Evolutionary conservation across 2,888 invertebrate species (phyloP).

Genomic region (Pollenia griseotomentosa): DNA sequence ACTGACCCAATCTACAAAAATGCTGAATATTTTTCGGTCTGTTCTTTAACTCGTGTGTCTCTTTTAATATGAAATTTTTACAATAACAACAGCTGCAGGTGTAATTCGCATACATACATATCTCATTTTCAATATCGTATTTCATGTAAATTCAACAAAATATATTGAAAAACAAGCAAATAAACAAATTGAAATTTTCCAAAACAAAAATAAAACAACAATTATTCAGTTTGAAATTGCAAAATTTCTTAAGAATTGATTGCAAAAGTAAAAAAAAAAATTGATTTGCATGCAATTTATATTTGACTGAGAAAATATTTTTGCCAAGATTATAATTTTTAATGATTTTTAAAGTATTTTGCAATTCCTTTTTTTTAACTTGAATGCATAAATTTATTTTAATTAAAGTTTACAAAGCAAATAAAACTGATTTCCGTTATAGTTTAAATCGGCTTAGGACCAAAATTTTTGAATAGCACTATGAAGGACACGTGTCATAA

Average conservation of each 20-base stretch:
- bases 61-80: conserved; percentile 8
- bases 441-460: too few relatives aligned
- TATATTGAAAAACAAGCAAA: background rate
- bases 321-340: too few relatives aligned
- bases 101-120: conserved; percentile 67
- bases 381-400: too few relatives aligned
- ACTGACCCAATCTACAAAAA: background rate
- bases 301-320: background rate
- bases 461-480: too few relatives aligned
- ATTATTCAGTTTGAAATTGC: conserved; percentile 40
- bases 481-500: too few relatives aligned
- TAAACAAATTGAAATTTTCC: conserved; percentile 8
- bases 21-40: background rate
- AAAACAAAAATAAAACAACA: conserved; percentile 3
- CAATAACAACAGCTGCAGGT: conserved; percentile 61
- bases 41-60: background rate
- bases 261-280: conserved; percentile 53
- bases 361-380: background rate
- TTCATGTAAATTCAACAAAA: conserved; percentile 52
- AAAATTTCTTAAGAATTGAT: conserved; percentile 63
- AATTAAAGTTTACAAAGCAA: too few relatives aligned
- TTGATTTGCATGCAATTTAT: conserved; percentile 41
- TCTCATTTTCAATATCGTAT: conserved; percentile 67
- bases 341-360: background rate
- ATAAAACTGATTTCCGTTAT: too few relatives aligned